Base-by-base conservation (phyloP, 2,797 vertebrate genomes). In the Dryobates pubescens region DNA sequence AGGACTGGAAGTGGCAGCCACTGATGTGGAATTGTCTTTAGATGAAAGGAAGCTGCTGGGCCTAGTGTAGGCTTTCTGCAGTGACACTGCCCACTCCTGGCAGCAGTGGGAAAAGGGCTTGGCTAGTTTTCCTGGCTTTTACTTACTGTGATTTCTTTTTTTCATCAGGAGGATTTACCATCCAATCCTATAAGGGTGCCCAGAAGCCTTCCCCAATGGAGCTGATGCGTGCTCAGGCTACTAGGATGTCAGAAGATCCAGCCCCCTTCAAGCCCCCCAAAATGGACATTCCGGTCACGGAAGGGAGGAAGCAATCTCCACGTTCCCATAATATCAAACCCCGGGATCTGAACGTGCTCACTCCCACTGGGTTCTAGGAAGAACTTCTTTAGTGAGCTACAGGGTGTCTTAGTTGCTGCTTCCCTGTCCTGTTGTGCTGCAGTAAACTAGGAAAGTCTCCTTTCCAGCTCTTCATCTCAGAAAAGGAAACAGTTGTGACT, bases 181-280 rank as follows among this genome's bases (percentile, higher is more conserved):
- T 99, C 92, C 99, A 99, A 95, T 94, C 98, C 22, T 99, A 99
- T 86, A 98, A 97, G 49, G 98, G 99, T 18, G 98, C 98, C 59
- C 98, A 98, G 92, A 99, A 99, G 79, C 98, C 98, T 10, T 98
- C 98, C n/a, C 98, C 99, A 10, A 98, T 99, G 98, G 99, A 99
- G 90, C 96, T 99, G 89, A 99, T 99, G 97, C 98, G 98, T 95
- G 97, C 97, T 5, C 99, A 99, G 96, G 98, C 97, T 90, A 96
- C 98, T 4, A 97, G 98, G 15, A 95, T 98, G 94, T 84, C 93
- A 2, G 99, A 99, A 32, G 97, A 97, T 65, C 63, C 98, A 8
- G 54, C 86, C 62, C 86, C 95, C 24, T 98, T 98, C 86, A 98
- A 97, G 83, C 97, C 98, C 0, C 99, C 99, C 88, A 99, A 97